Evolutionary conservation across 2,888 invertebrate genomes (phyloP).

Genomic region (Idaea dimidiata): DNA sequence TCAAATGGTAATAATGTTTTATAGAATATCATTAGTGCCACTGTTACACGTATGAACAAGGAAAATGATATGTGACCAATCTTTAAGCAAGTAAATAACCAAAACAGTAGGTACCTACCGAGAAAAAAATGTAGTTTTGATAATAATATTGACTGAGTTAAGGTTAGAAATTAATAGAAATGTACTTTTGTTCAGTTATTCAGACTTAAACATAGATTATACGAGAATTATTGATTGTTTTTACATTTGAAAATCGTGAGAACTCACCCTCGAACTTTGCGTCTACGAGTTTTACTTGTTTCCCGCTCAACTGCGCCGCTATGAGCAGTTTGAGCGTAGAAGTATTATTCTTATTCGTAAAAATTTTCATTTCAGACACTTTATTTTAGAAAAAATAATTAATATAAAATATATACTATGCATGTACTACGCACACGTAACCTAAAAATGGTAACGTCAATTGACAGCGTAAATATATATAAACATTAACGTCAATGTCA

Average conservation of each 20-base stretch:
- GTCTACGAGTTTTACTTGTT: slow-evolving; percentile 78
- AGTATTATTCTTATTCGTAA: slow-evolving; percentile 89
- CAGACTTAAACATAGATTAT: neutral
- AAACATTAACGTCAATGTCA: neutral
- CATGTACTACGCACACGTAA: slow-evolving; percentile 23
- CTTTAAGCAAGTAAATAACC: neutral
- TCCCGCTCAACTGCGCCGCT: slow-evolving; percentile 84
- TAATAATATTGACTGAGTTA: neutral
- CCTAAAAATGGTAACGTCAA: slow-evolving; percentile 14
- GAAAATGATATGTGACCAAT: no score
- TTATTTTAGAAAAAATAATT: slow-evolving; percentile 12
- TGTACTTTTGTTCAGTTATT: neutral
- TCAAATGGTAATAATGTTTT: no score
- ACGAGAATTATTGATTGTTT: neutral
- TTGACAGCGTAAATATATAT: neutral
- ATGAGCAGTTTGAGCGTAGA: slow-evolving; percentile 87
- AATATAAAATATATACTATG: slow-evolving; percentile 2
- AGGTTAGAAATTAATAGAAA: neutral
- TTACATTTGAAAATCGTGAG: slow-evolving; percentile 27
- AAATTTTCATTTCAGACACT: slow-evolving; percentile 83
- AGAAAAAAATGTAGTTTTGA: neutral
- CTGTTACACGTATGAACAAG: no score
- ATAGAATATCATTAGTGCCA: no score
- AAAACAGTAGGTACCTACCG: slow-evolving; percentile 13
- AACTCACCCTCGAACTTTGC: slow-evolving; percentile 82